Evolutionary conservation across 1,140 invertebrate genomes (phyloP), one percentile per base, ranked within the genome.

Genomic region (Dreissena polymorpha): DNA sequence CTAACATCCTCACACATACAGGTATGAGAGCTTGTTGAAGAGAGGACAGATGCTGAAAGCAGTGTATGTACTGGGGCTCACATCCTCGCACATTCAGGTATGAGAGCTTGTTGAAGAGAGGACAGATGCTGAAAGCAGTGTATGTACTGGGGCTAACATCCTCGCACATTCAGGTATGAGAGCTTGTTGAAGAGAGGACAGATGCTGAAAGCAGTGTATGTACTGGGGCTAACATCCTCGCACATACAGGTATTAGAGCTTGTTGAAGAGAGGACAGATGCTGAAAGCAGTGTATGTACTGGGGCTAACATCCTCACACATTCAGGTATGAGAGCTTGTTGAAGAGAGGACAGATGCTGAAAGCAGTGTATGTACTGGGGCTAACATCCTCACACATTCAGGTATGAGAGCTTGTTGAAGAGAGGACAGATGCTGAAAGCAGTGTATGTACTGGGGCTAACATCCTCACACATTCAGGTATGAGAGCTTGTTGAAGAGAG

Each of bases 151-250:
- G 2, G 39, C 39, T 39, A n/a, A n/a, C n/a, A n/a, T n/a, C n/a
- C n/a, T n/a, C n/a, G n/a, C n/a, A n/a, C n/a, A n/a, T n/a, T n/a
- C 89, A 57, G 90, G 89, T 27, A 91, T 88, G 23, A 91, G 78
- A 25, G 87, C 90, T 73, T 91, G 89, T 71, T 90, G 89, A 65
- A 90, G 51, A 16, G 86, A 88, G 16, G 86, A 70, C 16, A 91
- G 65, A 78, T 91, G 83, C 90, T 91, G 74, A 51, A 80, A 80
- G 8, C 39, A 39, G 39, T 39, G 39, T 2, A 39, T 39, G 39
- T 39, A 39, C 39, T 8, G 39, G 39, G 2, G 39, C 39, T 39
- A n/a, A n/a, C n/a, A n/a, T n/a, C n/a, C n/a, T n/a, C n/a, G n/a
- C n/a, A n/a, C n/a, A n/a, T 68, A 90, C 89, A 57, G 90, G 89